Evolutionary conservation across 2,888 invertebrate species (phyloP), one percentile per base, ranked within the genome.

Genomic region (Leptopilina drosophilae): DNA sequence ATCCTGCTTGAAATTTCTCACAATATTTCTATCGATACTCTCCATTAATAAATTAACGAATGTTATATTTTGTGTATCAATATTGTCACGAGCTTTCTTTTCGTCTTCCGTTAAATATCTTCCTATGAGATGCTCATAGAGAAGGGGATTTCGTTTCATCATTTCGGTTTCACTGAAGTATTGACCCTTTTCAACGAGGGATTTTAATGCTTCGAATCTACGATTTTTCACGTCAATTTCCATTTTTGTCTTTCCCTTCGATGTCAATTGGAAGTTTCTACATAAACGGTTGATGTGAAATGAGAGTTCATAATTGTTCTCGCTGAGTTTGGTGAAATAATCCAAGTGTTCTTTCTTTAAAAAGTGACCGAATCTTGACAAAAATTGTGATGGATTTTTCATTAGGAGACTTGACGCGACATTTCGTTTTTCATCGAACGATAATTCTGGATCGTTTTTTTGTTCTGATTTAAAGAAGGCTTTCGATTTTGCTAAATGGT

Each of bases 151-250:
- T 81, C 99, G 93, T 85, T 95, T 95, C 95, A 97, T 97, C 98
- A 99, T 99, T 93, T 97, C 96, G 81, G 94, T 95, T 90, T 98
- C 98, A 89, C 96, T 96, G 88, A 99, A 99, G 92, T 98, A 98
- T 85, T 94, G 93, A 12, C 94, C 94, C 83, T 95, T 94, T 76
- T 93, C 92, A 62, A 96, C 93, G 83, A 98, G 91, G 87, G 95
- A 93, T 87, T 96, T 94, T 88, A 98, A 92, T 1, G 98, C 98
- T 88, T 95, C 95, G 89, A 95, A 98, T 64, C 98, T 93, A 84
- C 98, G 93, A 90, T 98, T 98, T 91, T 95, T 95, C 0, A 95
- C 92, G 87, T 94, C 93, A 78, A 93, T 93, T 84, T 91, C 92
- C 83, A 92, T 92, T 40, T 26, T 56, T 14, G 26, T 33, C 11